These are phyloP conservation scores for Poecilus cupreus DNA, from an alignment of 2,888 invertebrate genomes.

Conservation along the genomic window DNA sequence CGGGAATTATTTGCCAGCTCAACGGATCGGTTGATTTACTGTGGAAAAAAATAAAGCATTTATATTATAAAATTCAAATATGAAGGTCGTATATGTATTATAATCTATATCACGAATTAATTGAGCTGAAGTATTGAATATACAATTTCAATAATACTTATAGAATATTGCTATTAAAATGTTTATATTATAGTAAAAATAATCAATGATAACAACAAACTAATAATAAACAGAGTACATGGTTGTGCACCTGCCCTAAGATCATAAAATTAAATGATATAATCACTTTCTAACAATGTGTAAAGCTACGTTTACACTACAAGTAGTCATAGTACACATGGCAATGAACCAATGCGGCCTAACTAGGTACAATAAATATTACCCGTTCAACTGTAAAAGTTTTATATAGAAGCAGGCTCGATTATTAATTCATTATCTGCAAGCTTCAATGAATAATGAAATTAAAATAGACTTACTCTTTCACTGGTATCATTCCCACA, in stretches of 20 bases:
- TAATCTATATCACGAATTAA: not conserved
- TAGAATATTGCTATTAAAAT: not conserved
- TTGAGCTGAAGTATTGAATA: not conserved
- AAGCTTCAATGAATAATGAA: slow-evolving; percentile 54
- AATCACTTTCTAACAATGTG: not conserved
- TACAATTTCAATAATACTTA: no score
- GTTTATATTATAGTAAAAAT: no score
- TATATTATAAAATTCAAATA: not conserved
- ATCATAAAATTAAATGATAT: not conserved
- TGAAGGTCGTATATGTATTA: not conserved
- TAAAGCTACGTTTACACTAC: not conserved
- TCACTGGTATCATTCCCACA: slow-evolving; percentile 94
- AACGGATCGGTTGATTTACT: slow-evolving; percentile 85
- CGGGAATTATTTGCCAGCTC: slow-evolving; percentile 88
- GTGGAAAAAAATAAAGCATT: slow-evolving; percentile 55
- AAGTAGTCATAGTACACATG: not conserved
- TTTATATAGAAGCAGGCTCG: slow-evolving; percentile 11
- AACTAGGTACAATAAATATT: slow-evolving; percentile 12
- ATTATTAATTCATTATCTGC: slow-evolving; percentile 23
- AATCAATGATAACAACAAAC: not conserved
- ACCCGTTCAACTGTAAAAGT: slow-evolving; percentile 12
- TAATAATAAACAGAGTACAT: not conserved
- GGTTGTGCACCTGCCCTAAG: not conserved
- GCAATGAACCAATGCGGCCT: not conserved
- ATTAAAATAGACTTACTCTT: slow-evolving; percentile 84